Conservation (phyloP, 1,140 invertebrate species). For the Wasmannia auropunctata region DNA sequence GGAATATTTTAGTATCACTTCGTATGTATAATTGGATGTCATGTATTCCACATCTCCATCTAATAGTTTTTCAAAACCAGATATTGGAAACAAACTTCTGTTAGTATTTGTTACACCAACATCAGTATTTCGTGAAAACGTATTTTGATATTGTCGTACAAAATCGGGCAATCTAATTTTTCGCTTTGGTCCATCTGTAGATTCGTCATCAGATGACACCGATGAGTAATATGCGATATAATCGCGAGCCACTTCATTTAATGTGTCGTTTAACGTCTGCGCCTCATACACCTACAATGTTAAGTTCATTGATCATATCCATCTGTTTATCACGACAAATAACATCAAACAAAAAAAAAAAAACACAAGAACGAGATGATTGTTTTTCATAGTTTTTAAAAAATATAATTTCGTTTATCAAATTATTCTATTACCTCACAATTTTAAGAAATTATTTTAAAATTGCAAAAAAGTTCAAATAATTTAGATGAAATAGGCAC, state of each 20-base stretch:
- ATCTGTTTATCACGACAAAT: slow-evolving; percentile 2
- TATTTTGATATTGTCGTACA: slow-evolving; percentile 67
- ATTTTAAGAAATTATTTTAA: too few species aligned
- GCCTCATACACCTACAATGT: slow-evolving; percentile 72
- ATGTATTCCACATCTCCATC: slow-evolving; percentile 52
- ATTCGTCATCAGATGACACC: background rate
- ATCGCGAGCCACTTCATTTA: slow-evolving; percentile 62
- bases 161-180: slow-evolving; percentile 70
- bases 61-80: slow-evolving; percentile 40
- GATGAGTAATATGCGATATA: slow-evolving; percentile 73
- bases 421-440: too few species aligned
- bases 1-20: slow-evolving; percentile 69
- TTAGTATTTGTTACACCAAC: background rate
- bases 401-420: too few species aligned
- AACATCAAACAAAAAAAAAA: background rate
- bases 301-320: background rate
- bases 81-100: slow-evolving; percentile 48
- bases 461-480: too few species aligned
- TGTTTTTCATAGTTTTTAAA: too few species aligned
- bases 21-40: slow-evolving; percentile 60
- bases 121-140: slow-evolving; percentile 43
- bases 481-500: too few species aligned
- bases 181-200: background rate
- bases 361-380: too few species aligned
- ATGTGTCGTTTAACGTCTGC: slow-evolving; percentile 71